phyloP scores from a whole-genome alignment of 1,140 invertebrate genomes.

The Bombus turneri region DNA sequence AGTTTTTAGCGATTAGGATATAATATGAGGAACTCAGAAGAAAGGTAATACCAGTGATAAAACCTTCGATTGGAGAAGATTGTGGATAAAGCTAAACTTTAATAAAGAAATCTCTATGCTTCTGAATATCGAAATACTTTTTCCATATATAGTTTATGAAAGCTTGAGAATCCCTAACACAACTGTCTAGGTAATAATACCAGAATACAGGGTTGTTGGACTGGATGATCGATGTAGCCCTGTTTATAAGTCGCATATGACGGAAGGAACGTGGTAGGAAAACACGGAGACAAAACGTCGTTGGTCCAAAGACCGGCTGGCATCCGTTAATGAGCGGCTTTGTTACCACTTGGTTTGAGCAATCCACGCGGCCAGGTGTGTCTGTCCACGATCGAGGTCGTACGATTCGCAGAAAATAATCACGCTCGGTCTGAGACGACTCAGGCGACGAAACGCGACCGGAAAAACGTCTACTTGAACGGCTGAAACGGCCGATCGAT shows the following conservation, averaged over 20 bases:
- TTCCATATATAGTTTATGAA: too few species aligned
- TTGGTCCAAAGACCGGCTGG: conserved; percentile 17
- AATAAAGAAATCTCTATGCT: too few species aligned
- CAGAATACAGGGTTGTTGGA: too few species aligned
- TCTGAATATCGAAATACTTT: too few species aligned
- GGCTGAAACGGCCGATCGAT: not conserved
- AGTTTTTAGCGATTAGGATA: too few species aligned
- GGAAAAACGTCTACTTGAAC: conserved; percentile 14
- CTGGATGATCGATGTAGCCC: too few species aligned
- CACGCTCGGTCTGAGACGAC: not conserved
- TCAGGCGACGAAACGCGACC: not conserved
- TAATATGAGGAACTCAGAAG: too few species aligned
- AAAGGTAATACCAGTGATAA: too few species aligned
- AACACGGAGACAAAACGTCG: conserved; percentile 19
- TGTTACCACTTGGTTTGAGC: conserved; percentile 51
- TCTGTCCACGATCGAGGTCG: conserved; percentile 23
- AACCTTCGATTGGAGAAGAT: too few species aligned
- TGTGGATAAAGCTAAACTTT: too few species aligned
- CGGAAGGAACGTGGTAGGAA: not conserved
- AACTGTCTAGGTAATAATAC: too few species aligned
- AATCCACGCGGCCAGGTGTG: conserved; percentile 47
- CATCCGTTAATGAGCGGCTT: conserved; percentile 55
- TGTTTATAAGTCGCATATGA: not conserved
- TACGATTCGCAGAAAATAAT: conserved; percentile 51
- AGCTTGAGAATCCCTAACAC: too few species aligned